phyloP scores from a whole-genome alignment of 2,113 vertebrate species.

The Sinocyclocheilus rhinocerous region DNA sequence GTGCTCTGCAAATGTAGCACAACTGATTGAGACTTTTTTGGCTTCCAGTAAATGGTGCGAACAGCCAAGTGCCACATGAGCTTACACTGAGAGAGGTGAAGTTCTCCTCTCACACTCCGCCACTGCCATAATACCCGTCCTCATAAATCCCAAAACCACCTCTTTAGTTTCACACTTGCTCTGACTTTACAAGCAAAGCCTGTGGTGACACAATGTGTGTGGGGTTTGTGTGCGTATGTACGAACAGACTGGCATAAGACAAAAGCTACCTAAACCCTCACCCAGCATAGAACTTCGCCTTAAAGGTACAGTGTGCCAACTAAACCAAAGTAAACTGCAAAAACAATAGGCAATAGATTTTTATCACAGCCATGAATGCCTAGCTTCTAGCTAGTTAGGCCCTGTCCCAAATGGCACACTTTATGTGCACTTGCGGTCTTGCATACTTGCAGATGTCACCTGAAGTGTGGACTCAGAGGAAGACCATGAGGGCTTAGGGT shows the following conservation, averaged over 20 bases:
- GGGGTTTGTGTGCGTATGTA: constrained; percentile 11
- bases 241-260: neutral
- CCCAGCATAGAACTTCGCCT: neutral
- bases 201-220: constrained; percentile 44
- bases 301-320: neutral
- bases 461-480: too few relatives aligned
- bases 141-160: constrained; percentile 55
- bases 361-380: neutral
- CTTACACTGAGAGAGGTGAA: constrained; percentile 43
- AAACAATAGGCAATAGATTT: neutral
- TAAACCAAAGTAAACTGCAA: neutral
- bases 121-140: constrained; percentile 40
- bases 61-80: constrained; percentile 53
- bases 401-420: too few relatives aligned
- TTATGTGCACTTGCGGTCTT: too few relatives aligned
- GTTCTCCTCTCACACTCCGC: constrained; percentile 43
- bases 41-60: constrained; percentile 32
- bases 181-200: constrained; percentile 53
- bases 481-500: too few relatives aligned
- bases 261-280: neutral
- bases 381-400: too few relatives aligned
- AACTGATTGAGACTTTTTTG: constrained; percentile 33
- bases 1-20: constrained; percentile 29
- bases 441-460: too few relatives aligned
- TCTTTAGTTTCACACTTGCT: constrained; percentile 57